Evolutionary conservation across 2,113 vertebrate species (phyloP), one percentile per base, ranked within the genome.

Genomic region (Pachyramphus minor): DNA sequence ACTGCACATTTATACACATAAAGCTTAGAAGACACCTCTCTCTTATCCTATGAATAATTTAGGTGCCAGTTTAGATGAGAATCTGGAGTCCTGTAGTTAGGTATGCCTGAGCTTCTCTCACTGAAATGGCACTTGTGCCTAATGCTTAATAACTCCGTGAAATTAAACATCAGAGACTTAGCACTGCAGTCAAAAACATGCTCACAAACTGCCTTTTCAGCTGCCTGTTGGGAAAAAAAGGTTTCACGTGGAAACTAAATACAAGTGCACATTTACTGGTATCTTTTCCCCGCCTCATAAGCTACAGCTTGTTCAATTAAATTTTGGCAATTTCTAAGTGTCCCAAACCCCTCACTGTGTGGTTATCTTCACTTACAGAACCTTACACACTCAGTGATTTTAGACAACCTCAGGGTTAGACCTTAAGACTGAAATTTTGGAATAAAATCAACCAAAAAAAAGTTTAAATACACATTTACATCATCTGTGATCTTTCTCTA

Each of bases 271-370:
- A 14, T 55, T 89, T 83, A 72, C 31, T 49, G 53, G 33, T 12
- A 9, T 76, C 1, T 49, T 55, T 76, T 55, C 6, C 6, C 17
- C 14, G 24, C 8, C 39, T 87, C 33, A 31, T 45, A 45, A 84
- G 9, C 11, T 60, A 27, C 6, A 8, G 10, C 30, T 87, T 73
- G 3, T 21, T 74, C 23, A 66, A 7, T 47, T 60, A 77, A 41
- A 33, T 66, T 73, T 87, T 66, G 24, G 12, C 8, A 14, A 39
- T 47, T 78, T 78, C 27, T 62, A 12, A 18, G 14, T 53, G 3
- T 74, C 8, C 6, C 28, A 69, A 62, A 45, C 2, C 1, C 1
- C 37, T 69, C 12, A 47, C 49, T 72, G 11, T 0, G 0, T 49
- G n/a, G 11, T 8, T 78, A 6, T 50, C 14, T 68, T 76, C 35